These are phyloP conservation scores for Phasia obesa DNA, from an alignment of 2,888 invertebrate genomes.

Conservation along the genomic window DNA sequence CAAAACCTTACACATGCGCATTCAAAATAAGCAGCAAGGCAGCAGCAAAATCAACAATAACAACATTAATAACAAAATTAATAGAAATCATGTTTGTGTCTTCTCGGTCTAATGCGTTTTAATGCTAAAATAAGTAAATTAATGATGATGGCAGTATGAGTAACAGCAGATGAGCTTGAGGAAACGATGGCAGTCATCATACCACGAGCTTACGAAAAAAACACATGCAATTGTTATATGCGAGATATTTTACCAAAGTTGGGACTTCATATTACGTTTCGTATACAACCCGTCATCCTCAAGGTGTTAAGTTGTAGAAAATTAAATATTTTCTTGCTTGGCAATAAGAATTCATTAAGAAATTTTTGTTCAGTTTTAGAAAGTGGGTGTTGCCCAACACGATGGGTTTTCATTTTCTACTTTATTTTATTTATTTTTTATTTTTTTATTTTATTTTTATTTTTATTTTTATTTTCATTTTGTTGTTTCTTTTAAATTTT, in stretches of 20 bases:
- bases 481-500: background rate
- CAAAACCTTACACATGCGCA: slow-evolving; percentile 33
- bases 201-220: background rate
- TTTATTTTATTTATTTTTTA: background rate
- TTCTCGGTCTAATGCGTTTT: slow-evolving; percentile 42
- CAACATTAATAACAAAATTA: background rate
- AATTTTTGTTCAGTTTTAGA: background rate
- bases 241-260: background rate
- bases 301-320: slow-evolving; percentile 66
- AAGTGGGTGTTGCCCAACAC: slow-evolving; percentile 50
- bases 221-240: background rate
- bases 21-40: background rate
- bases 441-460: background rate
- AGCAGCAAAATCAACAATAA: too few species aligned
- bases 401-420: background rate
- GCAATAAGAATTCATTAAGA: slow-evolving; percentile 45
- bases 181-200: background rate
- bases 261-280: background rate
- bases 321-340: slow-evolving; percentile 14
- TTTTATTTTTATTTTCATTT: background rate
- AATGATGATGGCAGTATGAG: slow-evolving; percentile 64
- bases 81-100: slow-evolving; percentile 23
- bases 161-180: slow-evolving; percentile 40
- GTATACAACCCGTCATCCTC: background rate
- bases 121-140: slow-evolving; percentile 63